Conservation (phyloP, 2,797 vertebrate genomes). For the Silurus aristotelis region DNA sequence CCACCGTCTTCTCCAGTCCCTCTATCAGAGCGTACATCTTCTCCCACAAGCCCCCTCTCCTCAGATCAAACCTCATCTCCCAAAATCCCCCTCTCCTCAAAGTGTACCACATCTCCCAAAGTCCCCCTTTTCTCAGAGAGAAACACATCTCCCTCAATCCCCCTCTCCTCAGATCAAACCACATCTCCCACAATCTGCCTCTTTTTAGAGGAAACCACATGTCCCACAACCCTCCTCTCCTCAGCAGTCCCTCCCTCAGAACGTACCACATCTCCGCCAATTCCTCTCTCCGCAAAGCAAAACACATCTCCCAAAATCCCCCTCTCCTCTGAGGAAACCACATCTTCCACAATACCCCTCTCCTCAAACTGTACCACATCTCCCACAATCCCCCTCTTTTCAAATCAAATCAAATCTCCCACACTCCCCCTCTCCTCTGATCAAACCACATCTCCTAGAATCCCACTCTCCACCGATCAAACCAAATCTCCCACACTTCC, state of each 20-base stretch:
- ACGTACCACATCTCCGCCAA: background rate
- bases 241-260: background rate
- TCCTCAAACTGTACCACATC: background rate
- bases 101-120: constrained; percentile 1
- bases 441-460: background rate
- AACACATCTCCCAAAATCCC: constrained; percentile 45
- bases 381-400: background rate
- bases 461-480: background rate
- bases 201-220: background rate
- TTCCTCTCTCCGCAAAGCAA: background rate
- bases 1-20: constrained; percentile 41
- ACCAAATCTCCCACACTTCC: background rate
- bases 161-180: background rate
- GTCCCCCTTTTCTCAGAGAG: background rate
- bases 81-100: constrained; percentile 1
- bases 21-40: background rate
- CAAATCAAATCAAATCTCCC: background rate
- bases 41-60: constrained; percentile 44
- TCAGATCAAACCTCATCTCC: background rate
- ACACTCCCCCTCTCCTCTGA: background rate
- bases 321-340: background rate
- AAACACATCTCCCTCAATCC: background rate
- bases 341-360: constrained; percentile 17
- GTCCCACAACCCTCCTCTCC: background rate
- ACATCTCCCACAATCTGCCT: constrained; percentile 1